Evolutionary conservation across 1,140 invertebrate genomes (phyloP).

Genomic region (Helicoverpa zea): DNA sequence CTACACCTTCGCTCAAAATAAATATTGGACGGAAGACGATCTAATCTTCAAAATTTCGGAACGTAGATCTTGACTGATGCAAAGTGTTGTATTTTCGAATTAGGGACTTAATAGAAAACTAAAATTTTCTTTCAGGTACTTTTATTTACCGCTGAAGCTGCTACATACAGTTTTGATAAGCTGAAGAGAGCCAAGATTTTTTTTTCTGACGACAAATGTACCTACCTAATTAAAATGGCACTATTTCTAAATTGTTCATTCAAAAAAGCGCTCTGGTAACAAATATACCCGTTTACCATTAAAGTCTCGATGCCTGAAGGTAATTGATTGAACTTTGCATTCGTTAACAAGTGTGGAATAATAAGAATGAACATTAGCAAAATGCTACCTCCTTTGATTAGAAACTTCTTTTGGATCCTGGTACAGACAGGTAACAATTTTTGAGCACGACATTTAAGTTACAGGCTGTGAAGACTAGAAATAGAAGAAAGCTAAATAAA

Average conservation of each 20-base stretch:
- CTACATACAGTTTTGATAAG: too few species aligned
- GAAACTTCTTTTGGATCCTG: not conserved
- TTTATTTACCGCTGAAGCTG: not conserved
- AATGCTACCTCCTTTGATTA: constrained; percentile 15
- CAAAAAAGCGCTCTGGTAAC: constrained; percentile 26
- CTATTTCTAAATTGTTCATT: constrained; percentile 2
- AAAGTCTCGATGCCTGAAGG: not conserved
- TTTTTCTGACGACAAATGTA: not conserved
- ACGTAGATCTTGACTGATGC: too few species aligned
- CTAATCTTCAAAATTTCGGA: too few species aligned
- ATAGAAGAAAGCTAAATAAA: too few species aligned
- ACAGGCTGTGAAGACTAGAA: too few species aligned
- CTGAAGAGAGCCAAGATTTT: not conserved
- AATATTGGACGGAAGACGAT: too few species aligned
- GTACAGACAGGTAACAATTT: not conserved
- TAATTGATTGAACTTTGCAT: constrained; percentile 43
- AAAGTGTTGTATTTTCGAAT: too few species aligned
- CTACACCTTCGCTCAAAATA: too few species aligned
- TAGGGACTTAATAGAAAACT: too few species aligned
- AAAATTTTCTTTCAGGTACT: too few species aligned
- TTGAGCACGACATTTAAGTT: not conserved
- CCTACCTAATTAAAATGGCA: constrained; percentile 2
- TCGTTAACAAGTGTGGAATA: constrained; percentile 45
- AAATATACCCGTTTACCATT: constrained; percentile 36
- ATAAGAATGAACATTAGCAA: constrained; percentile 21